Evolutionary conservation across 64 coral and sea anemone species (phyloP).

Genomic region (Dendrophyllia cribrosa): DNA sequence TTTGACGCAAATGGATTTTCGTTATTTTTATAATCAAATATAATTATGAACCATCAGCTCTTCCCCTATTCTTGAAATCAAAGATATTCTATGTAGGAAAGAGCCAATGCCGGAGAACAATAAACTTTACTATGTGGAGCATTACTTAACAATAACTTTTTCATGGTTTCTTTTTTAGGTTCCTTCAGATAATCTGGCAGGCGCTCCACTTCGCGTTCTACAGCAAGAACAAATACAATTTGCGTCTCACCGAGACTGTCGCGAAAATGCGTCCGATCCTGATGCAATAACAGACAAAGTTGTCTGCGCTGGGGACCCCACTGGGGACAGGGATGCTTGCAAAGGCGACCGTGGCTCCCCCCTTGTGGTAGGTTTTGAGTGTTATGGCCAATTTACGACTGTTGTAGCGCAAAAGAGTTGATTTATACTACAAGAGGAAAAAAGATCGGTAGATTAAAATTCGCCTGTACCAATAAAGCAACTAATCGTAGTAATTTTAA

Average conservation of each 20-base stretch:
- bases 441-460: no score
- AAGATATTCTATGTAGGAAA: no score
- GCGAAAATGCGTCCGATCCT: conserved; percentile 41
- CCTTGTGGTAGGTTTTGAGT: conserved; percentile 57
- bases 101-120: no score
- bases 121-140: no score
- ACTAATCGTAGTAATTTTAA: no score
- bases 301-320: conserved; percentile 68
- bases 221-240: conserved; percentile 79
- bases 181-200: not conserved
- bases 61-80: no score
- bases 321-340: conserved; percentile 56
- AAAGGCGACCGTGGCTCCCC: conserved; percentile 93
- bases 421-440: no score
- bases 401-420: no score
- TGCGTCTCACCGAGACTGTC: conserved; percentile 56
- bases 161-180: conserved; percentile 1
- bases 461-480: no score
- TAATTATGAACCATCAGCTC: no score
- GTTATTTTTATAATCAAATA: no score
- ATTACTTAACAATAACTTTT: not conserved
- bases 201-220: conserved; percentile 15
- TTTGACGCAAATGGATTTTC: no score
- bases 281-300: conserved; percentile 52
- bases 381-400: not conserved